Percentiles rank a stretch among this genome's conserved stretches.
phyloP scores from a whole-genome alignment of 2,113 vertebrate genomes.

The Oncorhynchus keta region DNA sequence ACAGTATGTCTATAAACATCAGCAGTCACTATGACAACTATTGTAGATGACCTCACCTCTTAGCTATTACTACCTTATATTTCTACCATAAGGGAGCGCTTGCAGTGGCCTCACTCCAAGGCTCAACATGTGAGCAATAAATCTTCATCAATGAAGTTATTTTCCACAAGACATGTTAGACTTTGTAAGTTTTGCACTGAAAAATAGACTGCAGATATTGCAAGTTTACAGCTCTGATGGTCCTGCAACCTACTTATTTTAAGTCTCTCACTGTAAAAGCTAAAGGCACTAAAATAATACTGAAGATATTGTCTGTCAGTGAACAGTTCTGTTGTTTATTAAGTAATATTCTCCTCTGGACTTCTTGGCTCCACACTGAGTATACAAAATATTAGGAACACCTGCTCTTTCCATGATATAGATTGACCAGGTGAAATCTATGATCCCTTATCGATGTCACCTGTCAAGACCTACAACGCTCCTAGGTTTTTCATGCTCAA shows the following conservation, averaged over 20 bases:
- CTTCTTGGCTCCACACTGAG: background rate
- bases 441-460: too few relatives aligned
- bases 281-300: background rate
- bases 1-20: background rate
- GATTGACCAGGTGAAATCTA: too few relatives aligned
- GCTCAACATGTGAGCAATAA: constrained; percentile 10
- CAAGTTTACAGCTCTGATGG: constrained; percentile 2
- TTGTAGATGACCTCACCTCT: constrained; percentile 32
- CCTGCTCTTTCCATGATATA: too few relatives aligned
- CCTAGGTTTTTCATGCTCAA: too few relatives aligned
- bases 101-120: constrained; percentile 13
- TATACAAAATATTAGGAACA: too few relatives aligned
- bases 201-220: background rate
- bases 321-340: background rate
- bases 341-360: background rate
- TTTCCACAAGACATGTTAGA: constrained; percentile 1
- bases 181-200: too few relatives aligned
- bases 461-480: too few relatives aligned
- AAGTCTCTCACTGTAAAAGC: background rate
- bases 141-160: constrained; percentile 3
- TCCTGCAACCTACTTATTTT: background rate
- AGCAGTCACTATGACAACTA: background rate
- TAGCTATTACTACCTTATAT: constrained; percentile 20
- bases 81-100: background rate
- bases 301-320: background rate